These are phyloP conservation scores for Cotesia glomerata DNA, from an alignment of 1,140 invertebrate genomes.

Conservation along the genomic window DNA sequence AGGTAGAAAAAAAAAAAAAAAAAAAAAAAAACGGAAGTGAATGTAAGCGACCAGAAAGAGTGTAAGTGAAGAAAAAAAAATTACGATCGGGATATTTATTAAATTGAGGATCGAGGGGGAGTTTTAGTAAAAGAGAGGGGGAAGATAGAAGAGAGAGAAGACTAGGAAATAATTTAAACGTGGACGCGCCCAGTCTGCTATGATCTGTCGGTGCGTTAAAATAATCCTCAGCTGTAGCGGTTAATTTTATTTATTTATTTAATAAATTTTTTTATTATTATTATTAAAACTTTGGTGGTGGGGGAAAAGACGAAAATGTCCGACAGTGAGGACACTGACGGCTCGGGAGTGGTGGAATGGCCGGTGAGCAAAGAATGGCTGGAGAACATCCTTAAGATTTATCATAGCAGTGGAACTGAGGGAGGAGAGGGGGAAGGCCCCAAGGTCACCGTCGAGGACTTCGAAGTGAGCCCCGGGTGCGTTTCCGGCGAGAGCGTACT, in stretches of 20 bases:
- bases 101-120: neutral
- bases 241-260: too few species aligned
- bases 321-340: conserved; percentile 64
- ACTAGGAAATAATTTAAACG: conserved; percentile 22
- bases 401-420: conserved; percentile 53
- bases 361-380: conserved; percentile 70
- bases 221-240: too few species aligned
- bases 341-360: conserved; percentile 53
- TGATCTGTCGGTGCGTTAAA: too few species aligned
- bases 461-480: conserved; percentile 64
- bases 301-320: conserved; percentile 53
- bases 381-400: conserved; percentile 64
- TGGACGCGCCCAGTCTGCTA: conserved; percentile 14
- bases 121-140: neutral
- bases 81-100: too few species aligned
- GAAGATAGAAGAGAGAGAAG: conserved; percentile 30
- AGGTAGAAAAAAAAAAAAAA: conserved; percentile 16
- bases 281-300: too few species aligned
- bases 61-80: neutral
- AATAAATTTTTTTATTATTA: too few species aligned
- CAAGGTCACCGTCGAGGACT: conserved; percentile 60
- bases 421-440: conserved; percentile 23
- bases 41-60: neutral
- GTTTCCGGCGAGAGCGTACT: conserved; percentile 67
- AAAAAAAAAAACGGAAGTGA: conserved; percentile 24